Percentiles rank a stretch among this genome's conserved stretches.
Evolutionary conservation across 2,888 invertebrate species (phyloP).

Genomic region (Microctonus aethiopoides): DNA sequence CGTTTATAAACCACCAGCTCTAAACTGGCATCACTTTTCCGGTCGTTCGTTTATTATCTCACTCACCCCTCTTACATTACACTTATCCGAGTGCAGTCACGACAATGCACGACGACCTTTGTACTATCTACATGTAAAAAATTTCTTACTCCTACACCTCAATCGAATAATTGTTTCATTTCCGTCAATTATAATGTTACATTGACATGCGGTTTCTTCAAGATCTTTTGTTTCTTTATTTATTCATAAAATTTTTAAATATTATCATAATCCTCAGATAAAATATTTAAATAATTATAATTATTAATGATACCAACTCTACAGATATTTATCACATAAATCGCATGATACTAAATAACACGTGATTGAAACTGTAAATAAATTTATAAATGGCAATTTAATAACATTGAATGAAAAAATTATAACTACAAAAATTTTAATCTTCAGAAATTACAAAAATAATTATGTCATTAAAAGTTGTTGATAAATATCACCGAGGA

Average conservation of each 20-base stretch:
- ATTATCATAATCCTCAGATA: too few species aligned
- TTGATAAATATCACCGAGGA: background rate
- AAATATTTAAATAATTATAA: background rate
- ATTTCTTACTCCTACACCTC: background rate
- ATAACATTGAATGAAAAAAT: too few species aligned
- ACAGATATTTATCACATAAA: background rate
- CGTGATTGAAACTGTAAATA: background rate
- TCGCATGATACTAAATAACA: background rate
- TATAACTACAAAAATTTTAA: too few species aligned
- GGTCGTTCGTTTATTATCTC: conserved; percentile 39
- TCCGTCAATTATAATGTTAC: background rate
- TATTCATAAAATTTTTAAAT: too few species aligned
- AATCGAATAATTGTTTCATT: background rate
- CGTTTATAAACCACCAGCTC: conserved; percentile 26
- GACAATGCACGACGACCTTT: background rate
- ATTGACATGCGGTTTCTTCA: background rate
- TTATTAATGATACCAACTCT: too few species aligned
- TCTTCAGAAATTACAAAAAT: too few species aligned
- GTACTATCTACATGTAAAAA: conserved; percentile 1
- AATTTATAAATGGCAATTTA: background rate
- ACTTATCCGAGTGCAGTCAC: conserved; percentile 5
- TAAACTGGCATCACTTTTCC: conserved; percentile 36
- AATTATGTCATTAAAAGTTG: background rate
- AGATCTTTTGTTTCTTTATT: background rate
- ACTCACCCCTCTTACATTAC: conserved; percentile 37